Percentiles rank a stretch among this genome's conserved stretches.
These are phyloP conservation scores for Lepidocyrtinus sp. DNA, from an alignment of 2,888 invertebrate genomes.

Conservation along the genomic window DNA sequence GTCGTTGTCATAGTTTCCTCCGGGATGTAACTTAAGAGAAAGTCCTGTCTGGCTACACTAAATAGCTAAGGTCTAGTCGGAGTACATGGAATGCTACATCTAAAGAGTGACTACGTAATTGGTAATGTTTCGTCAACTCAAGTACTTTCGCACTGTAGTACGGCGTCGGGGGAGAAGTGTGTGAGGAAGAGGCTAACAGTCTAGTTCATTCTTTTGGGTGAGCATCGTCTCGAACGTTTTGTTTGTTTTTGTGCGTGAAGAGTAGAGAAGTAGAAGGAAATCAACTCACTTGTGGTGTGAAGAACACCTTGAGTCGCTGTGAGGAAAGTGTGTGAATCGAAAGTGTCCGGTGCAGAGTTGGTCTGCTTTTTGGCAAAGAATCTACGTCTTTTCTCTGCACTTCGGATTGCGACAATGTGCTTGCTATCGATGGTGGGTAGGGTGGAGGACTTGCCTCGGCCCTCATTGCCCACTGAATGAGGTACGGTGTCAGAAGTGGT, in stretches of 20 bases:
- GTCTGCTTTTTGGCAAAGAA: conserved; percentile 72
- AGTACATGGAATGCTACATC: too few relatives aligned
- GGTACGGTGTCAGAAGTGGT: conserved; percentile 21
- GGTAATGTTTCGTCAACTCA: too few relatives aligned
- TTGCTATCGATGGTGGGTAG: conserved; percentile 64
- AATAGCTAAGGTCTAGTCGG: too few relatives aligned
- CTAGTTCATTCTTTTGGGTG: too few relatives aligned
- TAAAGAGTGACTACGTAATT: too few relatives aligned
- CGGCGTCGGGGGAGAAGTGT: too few relatives aligned
- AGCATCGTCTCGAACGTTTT: too few relatives aligned
- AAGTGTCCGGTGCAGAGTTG: conserved; percentile 73
- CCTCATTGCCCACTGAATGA: conserved; percentile 39
- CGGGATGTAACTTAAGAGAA: too few relatives aligned
- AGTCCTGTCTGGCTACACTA: too few relatives aligned
- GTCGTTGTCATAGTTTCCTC: too few relatives aligned
- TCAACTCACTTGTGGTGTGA: conserved; percentile 67
- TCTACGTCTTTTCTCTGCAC: conserved; percentile 70
- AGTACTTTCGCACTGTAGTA: too few relatives aligned
- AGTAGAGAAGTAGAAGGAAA: conserved; percentile 17
- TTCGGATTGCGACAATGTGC: conserved; percentile 63
- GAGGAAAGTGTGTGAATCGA: conserved; percentile 58
- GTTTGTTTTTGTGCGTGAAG: background rate
- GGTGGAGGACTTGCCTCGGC: conserved; percentile 57
- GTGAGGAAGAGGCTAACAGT: too few relatives aligned
- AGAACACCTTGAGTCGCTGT: conserved; percentile 65